A percentile compares a stretch with the other conserved stretches of the same genome.
phyloP scores from a whole-genome alignment of 2,888 invertebrate species.

The Eristalinus aeneus region DNA sequence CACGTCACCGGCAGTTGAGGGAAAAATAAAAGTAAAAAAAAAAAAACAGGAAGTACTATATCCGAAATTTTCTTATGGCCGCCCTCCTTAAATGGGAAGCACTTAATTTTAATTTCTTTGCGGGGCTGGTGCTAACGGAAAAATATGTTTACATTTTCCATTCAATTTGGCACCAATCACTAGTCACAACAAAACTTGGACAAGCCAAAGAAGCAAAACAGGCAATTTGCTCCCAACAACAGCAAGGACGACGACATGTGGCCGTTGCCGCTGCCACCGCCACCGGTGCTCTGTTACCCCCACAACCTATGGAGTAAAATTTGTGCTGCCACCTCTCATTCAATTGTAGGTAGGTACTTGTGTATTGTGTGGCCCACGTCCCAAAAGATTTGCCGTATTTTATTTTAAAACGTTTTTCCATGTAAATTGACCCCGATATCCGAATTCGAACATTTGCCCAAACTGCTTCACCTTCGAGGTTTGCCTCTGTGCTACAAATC shows the following conservation, averaged over 20 bases:
- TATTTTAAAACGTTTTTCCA: constrained; percentile 68
- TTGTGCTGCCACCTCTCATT: constrained; percentile 49
- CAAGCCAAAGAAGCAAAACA: constrained; percentile 51
- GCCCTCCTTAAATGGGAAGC: constrained; percentile 59
- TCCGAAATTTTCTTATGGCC: constrained; percentile 21
- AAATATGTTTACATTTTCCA: constrained; percentile 71
- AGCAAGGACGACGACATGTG: constrained; percentile 51
- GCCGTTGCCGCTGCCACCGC: not conserved
- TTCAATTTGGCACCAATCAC: constrained; percentile 70
- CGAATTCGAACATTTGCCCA: constrained; percentile 27
- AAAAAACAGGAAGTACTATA: not conserved
- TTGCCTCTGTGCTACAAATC: not conserved
- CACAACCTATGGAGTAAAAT: constrained; percentile 35
- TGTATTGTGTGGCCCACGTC: not conserved
- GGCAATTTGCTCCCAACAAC: constrained; percentile 48
- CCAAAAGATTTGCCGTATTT: constrained; percentile 65
- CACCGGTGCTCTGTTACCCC: no score
- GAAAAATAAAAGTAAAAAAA: not conserved
- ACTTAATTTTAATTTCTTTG: constrained; percentile 67
- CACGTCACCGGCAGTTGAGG: not conserved
- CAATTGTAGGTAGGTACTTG: constrained; percentile 35
- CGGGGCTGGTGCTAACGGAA: constrained; percentile 34
- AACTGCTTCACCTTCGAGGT: constrained; percentile 33
- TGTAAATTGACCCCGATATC: constrained; percentile 58
- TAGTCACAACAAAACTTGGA: constrained; percentile 38